Evolutionary conservation across 1,140 invertebrate species (phyloP).

Genomic region (Dermatophagoides farinae): DNA sequence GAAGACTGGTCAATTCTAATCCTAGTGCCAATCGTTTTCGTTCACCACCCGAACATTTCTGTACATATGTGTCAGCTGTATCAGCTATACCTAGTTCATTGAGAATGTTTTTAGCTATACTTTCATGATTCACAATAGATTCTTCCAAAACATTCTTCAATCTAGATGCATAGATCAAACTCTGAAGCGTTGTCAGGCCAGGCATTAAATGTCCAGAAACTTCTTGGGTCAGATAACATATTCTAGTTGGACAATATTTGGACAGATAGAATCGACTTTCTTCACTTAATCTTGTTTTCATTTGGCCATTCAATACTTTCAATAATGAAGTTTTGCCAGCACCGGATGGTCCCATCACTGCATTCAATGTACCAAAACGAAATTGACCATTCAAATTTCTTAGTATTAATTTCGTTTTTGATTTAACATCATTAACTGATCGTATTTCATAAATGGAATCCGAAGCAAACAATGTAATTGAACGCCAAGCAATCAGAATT

Average conservation of each 20-base stretch:
- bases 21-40: conserved; percentile 77
- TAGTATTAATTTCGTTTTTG: conserved; percentile 21
- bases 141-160: conserved; percentile 8
- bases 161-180: conserved; percentile 11
- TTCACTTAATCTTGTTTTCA: not conserved
- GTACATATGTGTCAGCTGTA: not conserved
- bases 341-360: conserved; percentile 11
- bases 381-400: conserved; percentile 34
- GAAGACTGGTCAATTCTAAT: conserved; percentile 49
- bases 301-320: conserved; percentile 7
- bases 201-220: conserved; percentile 38
- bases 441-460: too few relatives aligned
- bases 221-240: conserved; percentile 12
- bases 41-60: conserved; percentile 45
- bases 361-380: conserved; percentile 10
- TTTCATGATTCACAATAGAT: conserved; percentile 4
- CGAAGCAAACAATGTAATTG: not conserved
- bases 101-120: not conserved
- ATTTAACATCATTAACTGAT: not conserved
- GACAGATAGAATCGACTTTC: not conserved
- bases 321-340: conserved; percentile 12
- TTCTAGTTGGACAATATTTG: not conserved
- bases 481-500: not conserved
- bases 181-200: conserved; percentile 9
- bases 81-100: not conserved